These are phyloP conservation scores for Panthera leo DNA, from an alignment of 2,113 vertebrate genomes.

Conservation along the genomic window DNA sequence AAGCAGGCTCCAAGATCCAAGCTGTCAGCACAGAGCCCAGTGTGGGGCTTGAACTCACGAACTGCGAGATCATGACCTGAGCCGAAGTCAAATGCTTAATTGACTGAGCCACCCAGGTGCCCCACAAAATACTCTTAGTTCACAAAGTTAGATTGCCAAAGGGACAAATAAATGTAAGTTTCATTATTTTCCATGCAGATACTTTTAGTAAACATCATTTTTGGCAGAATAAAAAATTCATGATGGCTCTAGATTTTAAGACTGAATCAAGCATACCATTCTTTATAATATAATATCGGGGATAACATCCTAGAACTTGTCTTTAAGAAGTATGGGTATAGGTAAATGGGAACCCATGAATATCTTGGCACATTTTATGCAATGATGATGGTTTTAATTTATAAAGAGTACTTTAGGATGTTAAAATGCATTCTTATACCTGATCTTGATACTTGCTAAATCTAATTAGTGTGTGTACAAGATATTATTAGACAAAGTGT, in stretches of 20 bases:
- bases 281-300: constrained; percentile 1
- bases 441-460: constrained; percentile 54
- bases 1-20: too few species aligned
- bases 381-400: constrained; percentile 14
- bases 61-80: too few species aligned
- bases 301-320: neutral
- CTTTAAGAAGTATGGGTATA: neutral
- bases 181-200: neutral
- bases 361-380: constrained; percentile 19
- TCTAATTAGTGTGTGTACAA: constrained; percentile 48
- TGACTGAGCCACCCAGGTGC: too few species aligned
- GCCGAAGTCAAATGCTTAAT: too few species aligned
- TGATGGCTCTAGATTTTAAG: constrained; percentile 5
- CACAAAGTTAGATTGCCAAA: neutral
- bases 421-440: constrained; percentile 24
- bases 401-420: neutral
- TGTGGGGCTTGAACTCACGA: too few species aligned
- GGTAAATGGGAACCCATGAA: neutral
- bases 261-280: neutral
- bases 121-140: constrained; percentile 1
- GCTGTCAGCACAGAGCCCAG: too few species aligned
- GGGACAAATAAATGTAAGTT: neutral
- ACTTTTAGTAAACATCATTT: neutral
- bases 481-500: constrained; percentile 69
- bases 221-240: constrained; percentile 21